Evolutionary conservation across 2,113 vertebrate species (phyloP).

Genomic region (Nycticebus coucang): DNA sequence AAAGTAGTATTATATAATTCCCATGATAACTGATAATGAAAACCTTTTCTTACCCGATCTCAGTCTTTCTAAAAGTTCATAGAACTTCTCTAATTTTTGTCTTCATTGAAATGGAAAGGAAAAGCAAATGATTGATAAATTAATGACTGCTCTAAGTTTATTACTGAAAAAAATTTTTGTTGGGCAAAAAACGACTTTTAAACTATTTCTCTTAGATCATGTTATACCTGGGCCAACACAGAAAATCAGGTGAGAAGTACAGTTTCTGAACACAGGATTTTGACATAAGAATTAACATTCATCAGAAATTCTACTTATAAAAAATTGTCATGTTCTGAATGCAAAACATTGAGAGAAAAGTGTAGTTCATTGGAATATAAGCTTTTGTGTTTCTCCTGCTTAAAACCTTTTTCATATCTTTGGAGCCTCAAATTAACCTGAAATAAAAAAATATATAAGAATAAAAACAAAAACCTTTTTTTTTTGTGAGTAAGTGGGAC

Average conservation of each 20-base stretch:
- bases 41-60: background rate
- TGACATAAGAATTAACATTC: background rate
- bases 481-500: background rate
- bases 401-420: background rate
- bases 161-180: background rate
- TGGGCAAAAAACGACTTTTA: background rate
- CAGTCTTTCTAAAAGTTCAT: background rate
- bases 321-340: background rate
- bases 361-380: conserved; percentile 5
- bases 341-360: conserved; percentile 19
- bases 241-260: background rate
- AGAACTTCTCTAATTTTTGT: background rate
- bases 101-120: conserved; percentile 24
- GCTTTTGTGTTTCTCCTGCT: background rate
- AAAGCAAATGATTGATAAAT: conserved; percentile 7
- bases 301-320: background rate
- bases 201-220: background rate
- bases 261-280: conserved; percentile 44
- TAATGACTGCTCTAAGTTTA: background rate
- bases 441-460: no score
- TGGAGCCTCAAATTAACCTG: no score
- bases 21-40: background rate
- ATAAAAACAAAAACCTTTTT: no score
- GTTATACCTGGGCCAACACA: background rate
- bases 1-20: background rate